A percentile compares a stretch with the other conserved stretches of the same genome.
These are phyloP conservation scores for Dasyornis broadbenti DNA, from an alignment of 2,113 vertebrate species.

Conservation along the genomic window DNA sequence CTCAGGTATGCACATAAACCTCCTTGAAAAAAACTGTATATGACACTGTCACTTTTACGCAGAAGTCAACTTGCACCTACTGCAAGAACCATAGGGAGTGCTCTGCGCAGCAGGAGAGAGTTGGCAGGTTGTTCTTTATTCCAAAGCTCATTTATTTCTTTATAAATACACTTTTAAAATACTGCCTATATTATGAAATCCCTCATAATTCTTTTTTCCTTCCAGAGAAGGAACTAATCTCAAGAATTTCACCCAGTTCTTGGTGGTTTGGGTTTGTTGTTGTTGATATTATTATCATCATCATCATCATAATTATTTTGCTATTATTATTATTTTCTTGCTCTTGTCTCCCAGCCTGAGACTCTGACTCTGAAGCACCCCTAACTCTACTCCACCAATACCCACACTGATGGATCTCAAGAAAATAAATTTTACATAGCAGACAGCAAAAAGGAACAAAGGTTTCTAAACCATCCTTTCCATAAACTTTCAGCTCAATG, in stretches of 20 bases:
- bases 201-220: not conserved
- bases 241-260: not conserved
- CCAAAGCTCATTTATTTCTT: not conserved
- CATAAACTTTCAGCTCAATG: not conserved
- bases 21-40: not conserved
- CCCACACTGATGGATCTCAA: not conserved
- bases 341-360: not conserved
- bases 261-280: not conserved
- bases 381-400: not conserved
- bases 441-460: not conserved
- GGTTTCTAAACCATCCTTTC: not conserved
- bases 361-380: not conserved
- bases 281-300: not conserved
- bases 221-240: not conserved
- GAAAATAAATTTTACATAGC: not conserved
- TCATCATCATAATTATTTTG: not conserved
- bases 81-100: not conserved
- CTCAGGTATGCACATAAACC: not conserved
- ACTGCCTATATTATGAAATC: not conserved
- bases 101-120: not conserved
- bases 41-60: not conserved
- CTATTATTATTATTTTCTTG: not conserved
- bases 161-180: not conserved
- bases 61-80: not conserved
- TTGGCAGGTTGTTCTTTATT: not conserved